Percentiles rank a stretch among this genome's conserved stretches.
These are phyloP conservation scores for Xiphorhynchus elegans DNA, from an alignment of 2,113 vertebrate species.

Conservation along the genomic window DNA sequence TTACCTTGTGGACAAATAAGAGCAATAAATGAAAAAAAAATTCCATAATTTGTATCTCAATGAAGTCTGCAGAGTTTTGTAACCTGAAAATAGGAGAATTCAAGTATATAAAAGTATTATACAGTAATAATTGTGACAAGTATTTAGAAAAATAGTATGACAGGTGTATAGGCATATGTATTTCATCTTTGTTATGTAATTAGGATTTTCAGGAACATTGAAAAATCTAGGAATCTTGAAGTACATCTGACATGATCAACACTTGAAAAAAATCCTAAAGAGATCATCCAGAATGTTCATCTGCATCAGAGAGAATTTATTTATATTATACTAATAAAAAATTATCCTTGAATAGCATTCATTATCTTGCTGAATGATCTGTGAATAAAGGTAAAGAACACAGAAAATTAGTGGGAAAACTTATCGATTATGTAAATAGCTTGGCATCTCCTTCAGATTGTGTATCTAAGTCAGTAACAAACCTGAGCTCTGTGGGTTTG, in stretches of 20 bases:
- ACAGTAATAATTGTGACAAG: not conserved
- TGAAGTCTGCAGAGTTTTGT: not conserved
- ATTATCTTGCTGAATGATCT: not conserved
- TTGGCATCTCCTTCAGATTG: not conserved
- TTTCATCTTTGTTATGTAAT: not conserved
- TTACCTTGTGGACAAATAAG: not conserved
- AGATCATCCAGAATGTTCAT: not conserved
- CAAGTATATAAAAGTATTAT: not conserved
- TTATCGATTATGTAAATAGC: not conserved
- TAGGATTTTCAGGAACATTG: not conserved
- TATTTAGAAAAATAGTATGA: not conserved
- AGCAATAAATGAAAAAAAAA: not conserved
- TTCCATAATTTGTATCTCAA: not conserved
- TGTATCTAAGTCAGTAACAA: not conserved
- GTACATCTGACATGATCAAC: not conserved
- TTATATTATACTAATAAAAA: not conserved
- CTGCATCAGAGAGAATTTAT: not conserved
- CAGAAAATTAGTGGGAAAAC: not conserved
- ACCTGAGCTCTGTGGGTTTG: not conserved
- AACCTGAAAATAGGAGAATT: not conserved
- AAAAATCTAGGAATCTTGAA: not conserved
- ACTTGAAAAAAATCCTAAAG: not conserved
- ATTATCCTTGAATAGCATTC: not conserved
- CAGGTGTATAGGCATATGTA: accelerated
- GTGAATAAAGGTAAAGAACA: not conserved